Conservation (phyloP, 2,797 vertebrate species). For the Enteromius afrohamiltoni region DNA sequence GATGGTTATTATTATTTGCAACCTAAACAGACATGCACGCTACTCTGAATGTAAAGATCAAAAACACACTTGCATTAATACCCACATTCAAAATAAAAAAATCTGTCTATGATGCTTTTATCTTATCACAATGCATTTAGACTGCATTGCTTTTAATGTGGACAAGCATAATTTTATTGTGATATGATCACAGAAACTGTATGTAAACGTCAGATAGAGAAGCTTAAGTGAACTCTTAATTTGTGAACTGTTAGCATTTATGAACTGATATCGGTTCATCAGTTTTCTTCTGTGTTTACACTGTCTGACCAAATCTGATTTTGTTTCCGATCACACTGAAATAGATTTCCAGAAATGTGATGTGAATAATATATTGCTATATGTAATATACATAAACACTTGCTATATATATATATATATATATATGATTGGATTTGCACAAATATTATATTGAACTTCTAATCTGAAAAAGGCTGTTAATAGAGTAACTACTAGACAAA, state of each 20-base stretch:
- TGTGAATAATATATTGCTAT: background rate
- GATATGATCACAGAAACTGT: background rate
- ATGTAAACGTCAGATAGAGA: background rate
- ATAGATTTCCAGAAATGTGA: background rate
- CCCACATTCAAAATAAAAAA: background rate
- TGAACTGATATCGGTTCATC: background rate
- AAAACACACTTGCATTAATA: background rate
- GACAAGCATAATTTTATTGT: background rate
- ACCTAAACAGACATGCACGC: background rate
- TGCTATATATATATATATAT: too few species aligned
- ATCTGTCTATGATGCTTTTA: background rate
- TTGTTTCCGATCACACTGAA: background rate
- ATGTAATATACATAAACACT: too few species aligned
- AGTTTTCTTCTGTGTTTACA: background rate
- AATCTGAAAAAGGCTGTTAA: background rate
- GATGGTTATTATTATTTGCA: background rate
- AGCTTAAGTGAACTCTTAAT: background rate
- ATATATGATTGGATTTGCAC: background rate
- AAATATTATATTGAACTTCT: background rate
- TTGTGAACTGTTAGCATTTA: background rate
- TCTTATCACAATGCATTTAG: background rate
- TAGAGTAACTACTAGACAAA: constrained; percentile 40
- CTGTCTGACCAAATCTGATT: background rate
- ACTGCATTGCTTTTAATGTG: background rate
- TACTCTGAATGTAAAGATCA: background rate